Conservation (phyloP, 2,888 invertebrate species). For the Brenthis ino region DNA sequence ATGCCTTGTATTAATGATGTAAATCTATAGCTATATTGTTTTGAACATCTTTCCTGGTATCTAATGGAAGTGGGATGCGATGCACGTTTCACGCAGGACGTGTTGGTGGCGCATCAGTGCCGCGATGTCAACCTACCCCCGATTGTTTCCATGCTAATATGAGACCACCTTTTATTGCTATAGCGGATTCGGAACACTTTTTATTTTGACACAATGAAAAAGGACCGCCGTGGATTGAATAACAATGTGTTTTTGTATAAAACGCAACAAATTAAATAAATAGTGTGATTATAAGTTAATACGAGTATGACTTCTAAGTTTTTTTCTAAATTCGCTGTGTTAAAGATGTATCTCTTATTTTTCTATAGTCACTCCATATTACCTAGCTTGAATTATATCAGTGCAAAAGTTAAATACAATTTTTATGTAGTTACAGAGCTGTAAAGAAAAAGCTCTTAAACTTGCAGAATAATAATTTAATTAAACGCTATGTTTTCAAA, state of each 20-base stretch:
- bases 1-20: constrained; percentile 31
- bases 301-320: too few relatives aligned
- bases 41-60: constrained; percentile 48
- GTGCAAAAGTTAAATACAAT: too few relatives aligned
- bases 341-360: too few relatives aligned
- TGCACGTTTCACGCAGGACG: constrained; percentile 69
- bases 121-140: constrained; percentile 64
- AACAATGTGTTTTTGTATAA: constrained; percentile 46
- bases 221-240: constrained; percentile 63
- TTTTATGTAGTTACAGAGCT: too few relatives aligned
- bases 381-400: too few relatives aligned
- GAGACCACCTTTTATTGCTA: constrained; percentile 56
- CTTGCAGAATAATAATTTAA: too few relatives aligned
- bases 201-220: constrained; percentile 62
- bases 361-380: too few relatives aligned
- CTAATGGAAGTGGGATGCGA: constrained; percentile 51
- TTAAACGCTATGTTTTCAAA: not conserved
- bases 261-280: too few relatives aligned
- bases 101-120: constrained; percentile 60
- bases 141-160: constrained; percentile 68
- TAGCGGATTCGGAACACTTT: constrained; percentile 47
- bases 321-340: too few relatives aligned
- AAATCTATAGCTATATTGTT: constrained; percentile 26
- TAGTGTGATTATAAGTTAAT: too few relatives aligned
- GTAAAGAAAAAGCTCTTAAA: too few relatives aligned